Conservation (phyloP, 2,113 vertebrate genomes). For the Macquaria ambigua region DNA sequence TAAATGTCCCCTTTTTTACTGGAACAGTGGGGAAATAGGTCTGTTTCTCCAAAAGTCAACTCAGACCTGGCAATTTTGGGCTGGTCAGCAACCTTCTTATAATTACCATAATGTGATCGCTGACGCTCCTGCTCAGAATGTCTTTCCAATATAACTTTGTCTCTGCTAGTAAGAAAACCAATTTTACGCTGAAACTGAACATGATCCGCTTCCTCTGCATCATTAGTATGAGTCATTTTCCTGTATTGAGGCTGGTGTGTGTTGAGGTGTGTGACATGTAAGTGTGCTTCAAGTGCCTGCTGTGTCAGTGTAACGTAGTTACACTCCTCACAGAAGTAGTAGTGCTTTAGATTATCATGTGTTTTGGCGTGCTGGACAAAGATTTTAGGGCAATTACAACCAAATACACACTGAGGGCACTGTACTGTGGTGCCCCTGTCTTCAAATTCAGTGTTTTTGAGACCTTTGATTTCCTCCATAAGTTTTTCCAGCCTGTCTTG, state of each 20-base stretch:
- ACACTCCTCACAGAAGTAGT: constrained; percentile 91
- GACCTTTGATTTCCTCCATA: constrained; percentile 92
- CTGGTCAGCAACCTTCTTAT: constrained; percentile 42
- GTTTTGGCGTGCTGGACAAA: constrained; percentile 91
- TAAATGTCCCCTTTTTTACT: constrained; percentile 68
- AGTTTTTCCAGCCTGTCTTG: constrained; percentile 90
- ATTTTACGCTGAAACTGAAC: constrained; percentile 85
- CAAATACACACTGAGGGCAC: constrained; percentile 88
- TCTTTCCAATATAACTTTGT: constrained; percentile 87
- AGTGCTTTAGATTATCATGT: constrained; percentile 91
- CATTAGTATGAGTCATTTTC: constrained; percentile 80
- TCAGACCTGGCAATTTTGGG: constrained; percentile 19
- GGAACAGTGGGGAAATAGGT: constrained; percentile 75
- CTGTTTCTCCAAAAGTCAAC: constrained; percentile 44
- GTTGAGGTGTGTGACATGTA: constrained; percentile 86
- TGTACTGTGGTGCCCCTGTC: constrained; percentile 85
- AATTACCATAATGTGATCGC: constrained; percentile 47
- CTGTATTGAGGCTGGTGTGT: constrained; percentile 82
- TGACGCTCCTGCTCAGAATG: constrained; percentile 87
- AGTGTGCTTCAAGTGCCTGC: constrained; percentile 89
- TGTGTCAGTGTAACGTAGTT: constrained; percentile 89
- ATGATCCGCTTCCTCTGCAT: constrained; percentile 75
- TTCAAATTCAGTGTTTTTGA: constrained; percentile 89
- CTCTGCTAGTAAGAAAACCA: constrained; percentile 87
- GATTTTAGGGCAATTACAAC: constrained; percentile 90